Evolutionary conservation across 2,797 vertebrate genomes (phyloP), one percentile per base, ranked within the genome.

Genomic region (Ibycter americanus): DNA sequence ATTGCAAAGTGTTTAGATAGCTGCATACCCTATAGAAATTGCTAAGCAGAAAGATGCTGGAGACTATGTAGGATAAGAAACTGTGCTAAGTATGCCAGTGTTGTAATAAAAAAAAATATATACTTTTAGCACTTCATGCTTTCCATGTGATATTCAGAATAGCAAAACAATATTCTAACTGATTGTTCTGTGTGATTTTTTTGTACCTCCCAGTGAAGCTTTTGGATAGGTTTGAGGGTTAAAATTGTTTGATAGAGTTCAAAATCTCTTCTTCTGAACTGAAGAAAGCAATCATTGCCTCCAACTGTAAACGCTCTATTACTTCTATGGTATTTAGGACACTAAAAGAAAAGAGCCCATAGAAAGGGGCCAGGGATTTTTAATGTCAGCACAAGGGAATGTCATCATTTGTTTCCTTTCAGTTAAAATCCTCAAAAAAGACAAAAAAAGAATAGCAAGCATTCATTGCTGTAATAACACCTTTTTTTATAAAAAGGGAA

Each of bases 281-380:
- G 55, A 82, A 72, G 73, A 81, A 92, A 93, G 51, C n/a, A 94
- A 61, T 29, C 74, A 68, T 65, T 89, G 86, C 94, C 83, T 95
- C 78, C 63, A 94, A 93, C 95, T 93, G 63, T 95, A 94, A 96
- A 97, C 1, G 31, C 88, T 95, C 93, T 96, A 77, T 93, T 97
- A 83, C 92, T 83, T 87, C 92, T 74, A 65, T 55, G 81, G 83
- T 96, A 95, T 94, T 95, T 95, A 96, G 92, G 93, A 71, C 93
- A 90, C 86, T 90, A 79, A 77, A 85, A 97, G 67, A 96, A 96
- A 96, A 83, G 52, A 96, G 40, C 49, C 36, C 81, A 68, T 19
- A 93, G 95, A 94, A 93, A 87, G 17, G 36, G 52, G 74, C n/a
- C 67, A 89, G 52, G 31, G 67, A 89, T 84, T 96, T 93, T 89